phyloP scores from a whole-genome alignment of 2,113 vertebrate genomes.

The Falco punctatus region DNA sequence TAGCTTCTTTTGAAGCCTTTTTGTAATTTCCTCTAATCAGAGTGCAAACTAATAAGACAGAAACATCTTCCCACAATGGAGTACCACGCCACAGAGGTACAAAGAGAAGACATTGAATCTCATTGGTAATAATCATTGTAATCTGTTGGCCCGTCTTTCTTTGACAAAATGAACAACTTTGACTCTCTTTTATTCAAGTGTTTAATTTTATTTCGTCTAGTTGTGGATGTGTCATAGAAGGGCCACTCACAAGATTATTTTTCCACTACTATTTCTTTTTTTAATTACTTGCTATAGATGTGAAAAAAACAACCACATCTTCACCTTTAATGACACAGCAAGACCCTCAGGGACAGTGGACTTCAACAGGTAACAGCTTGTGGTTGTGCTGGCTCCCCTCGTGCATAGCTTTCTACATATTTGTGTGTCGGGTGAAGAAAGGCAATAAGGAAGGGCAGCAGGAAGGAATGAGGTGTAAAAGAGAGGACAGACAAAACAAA shows the following conservation, averaged over 20 bases:
- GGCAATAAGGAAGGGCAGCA: neutral
- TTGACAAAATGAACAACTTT: neutral
- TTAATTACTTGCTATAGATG: neutral
- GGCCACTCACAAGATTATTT: neutral
- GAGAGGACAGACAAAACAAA: neutral
- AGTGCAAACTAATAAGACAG: neutral
- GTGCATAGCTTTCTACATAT: fast-evolving
- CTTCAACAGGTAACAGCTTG: neutral
- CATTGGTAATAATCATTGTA: neutral
- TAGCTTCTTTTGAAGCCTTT: neutral
- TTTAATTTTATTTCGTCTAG: neutral
- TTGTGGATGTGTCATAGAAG: neutral
- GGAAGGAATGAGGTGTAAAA: neutral
- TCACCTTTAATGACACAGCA: neutral
- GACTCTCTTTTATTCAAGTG: neutral
- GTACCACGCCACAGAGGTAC: neutral
- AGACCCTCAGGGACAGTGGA: neutral
- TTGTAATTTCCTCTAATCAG: neutral
- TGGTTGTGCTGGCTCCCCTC: fast-evolving
- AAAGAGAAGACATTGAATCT: neutral
- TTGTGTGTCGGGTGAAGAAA: fast-evolving
- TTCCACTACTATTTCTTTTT: too few relatives aligned
- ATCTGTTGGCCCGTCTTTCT: neutral
- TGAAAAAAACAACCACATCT: neutral
- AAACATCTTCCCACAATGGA: neutral